Percentiles rank a stretch among this genome's conserved stretches.
phyloP scores from a whole-genome alignment of 2,797 vertebrate species.

The Sebastes goodei region DNA sequence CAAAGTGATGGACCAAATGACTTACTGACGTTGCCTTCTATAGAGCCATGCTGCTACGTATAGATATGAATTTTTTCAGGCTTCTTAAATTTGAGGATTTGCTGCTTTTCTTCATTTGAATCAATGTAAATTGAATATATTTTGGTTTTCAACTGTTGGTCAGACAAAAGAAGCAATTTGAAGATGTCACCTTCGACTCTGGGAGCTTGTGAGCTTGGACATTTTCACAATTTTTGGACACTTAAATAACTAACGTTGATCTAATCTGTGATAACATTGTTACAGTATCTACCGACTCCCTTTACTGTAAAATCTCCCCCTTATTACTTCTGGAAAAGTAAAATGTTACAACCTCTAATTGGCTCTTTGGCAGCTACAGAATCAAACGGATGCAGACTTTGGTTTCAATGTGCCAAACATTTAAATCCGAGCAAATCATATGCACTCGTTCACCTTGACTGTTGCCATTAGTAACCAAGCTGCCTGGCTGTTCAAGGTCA shows the following conservation, averaged over 20 bases:
- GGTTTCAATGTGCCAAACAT: not conserved
- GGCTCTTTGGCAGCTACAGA: not conserved
- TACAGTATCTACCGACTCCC: not conserved
- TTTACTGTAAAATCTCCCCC: not conserved
- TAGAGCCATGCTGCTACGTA: not conserved
- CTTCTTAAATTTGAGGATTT: not conserved
- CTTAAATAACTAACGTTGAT: not conserved
- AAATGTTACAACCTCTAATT: not conserved
- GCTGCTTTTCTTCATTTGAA: not conserved
- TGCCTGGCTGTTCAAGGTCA: slow-evolving; percentile 52
- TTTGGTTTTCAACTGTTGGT: not conserved
- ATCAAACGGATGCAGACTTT: not conserved
- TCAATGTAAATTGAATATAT: not conserved
- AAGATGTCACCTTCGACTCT: not conserved
- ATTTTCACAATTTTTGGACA: too few species aligned
- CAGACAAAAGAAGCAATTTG: not conserved
- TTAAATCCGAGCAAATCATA: not conserved
- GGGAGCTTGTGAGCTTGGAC: not conserved
- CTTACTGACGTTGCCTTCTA: too few species aligned
- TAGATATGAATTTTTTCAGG: not conserved
- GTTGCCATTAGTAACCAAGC: not conserved
- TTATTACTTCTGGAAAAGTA: not conserved
- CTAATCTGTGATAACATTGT: not conserved
- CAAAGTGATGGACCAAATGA: not conserved
- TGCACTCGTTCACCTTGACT: not conserved